Conservation (phyloP, 2,113 vertebrate species). For the Mirza zaza region DNA sequence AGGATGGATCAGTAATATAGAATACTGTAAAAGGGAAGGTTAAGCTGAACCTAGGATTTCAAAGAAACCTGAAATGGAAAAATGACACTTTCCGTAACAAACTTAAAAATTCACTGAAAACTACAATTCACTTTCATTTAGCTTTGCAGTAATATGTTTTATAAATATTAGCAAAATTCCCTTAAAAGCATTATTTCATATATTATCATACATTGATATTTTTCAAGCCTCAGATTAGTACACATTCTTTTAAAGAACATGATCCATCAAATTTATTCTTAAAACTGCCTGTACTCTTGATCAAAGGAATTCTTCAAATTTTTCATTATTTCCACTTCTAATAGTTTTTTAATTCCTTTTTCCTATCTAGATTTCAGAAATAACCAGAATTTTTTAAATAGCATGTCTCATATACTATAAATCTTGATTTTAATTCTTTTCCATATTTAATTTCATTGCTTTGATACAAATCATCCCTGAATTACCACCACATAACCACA, state of each 20-base stretch:
- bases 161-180: not conserved
- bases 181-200: not conserved
- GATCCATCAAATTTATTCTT: not conserved
- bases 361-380: not conserved
- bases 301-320: not conserved
- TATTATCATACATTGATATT: not conserved
- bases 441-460: not conserved
- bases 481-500: not conserved
- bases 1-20: not conserved
- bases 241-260: not conserved
- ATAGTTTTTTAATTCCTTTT: not conserved
- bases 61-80: not conserved
- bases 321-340: not conserved
- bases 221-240: not conserved
- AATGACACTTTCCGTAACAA: not conserved
- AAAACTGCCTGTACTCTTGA: not conserved
- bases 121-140: not conserved
- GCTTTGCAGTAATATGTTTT: not conserved
- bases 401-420: not conserved
- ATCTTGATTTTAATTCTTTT: not conserved
- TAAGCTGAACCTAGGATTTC: not conserved
- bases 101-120: not conserved
- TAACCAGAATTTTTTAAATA: not conserved
- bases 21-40: not conserved
- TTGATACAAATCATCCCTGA: not conserved